Evolutionary conservation across 2,797 vertebrate species (phyloP), one percentile per base, ranked within the genome.

Genomic region (Triplophysa yarkandensis): DNA sequence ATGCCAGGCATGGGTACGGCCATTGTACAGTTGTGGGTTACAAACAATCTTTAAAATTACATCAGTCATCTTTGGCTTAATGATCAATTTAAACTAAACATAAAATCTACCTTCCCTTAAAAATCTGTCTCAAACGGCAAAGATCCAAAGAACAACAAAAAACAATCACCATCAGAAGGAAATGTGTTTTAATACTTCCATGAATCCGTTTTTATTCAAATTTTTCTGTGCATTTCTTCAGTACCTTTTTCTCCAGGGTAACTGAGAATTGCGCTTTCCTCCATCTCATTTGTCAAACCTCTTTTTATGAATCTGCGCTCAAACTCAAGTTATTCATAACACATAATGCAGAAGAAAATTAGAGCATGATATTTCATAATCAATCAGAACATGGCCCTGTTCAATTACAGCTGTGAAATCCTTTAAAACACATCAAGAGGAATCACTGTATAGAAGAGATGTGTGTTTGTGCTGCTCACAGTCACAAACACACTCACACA

Each of bases 341-440:
- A 66, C 32, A 64, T 57, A 66, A 66, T 71, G 58, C 66, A 77
- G 76, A 32, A 77, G 71, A 73, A 75, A 82, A 82, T 77, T 77
- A 78, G 68, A 78, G 68, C 64, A 39, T 78, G 81, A 80, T 74
- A 69, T 77, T 80, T 76, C 17, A 76, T 63, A 73, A 70, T 76
- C 78, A 80, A 80, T 82, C 78, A 74, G 81, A 76, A 71, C 64
- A 70, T 67, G 76, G 68, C 68, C 71, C 64, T 76, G 71, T 77
- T 77, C 75, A 80, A 77, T 80, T 57, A 68, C 63, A 28, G 77
- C 76, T 76, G 75, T 68, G 64, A 80, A 75, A 72, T 71, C 58
- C 71, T 76, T 73, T 67, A 80, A 82, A 71, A 70, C 64, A 63
- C 74, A 74, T 73, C 55, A 61, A 23, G 72, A 69, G 68, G 61